Conservation (phyloP, 2,113 vertebrate genomes). For the Clarias gariepinus region DNA sequence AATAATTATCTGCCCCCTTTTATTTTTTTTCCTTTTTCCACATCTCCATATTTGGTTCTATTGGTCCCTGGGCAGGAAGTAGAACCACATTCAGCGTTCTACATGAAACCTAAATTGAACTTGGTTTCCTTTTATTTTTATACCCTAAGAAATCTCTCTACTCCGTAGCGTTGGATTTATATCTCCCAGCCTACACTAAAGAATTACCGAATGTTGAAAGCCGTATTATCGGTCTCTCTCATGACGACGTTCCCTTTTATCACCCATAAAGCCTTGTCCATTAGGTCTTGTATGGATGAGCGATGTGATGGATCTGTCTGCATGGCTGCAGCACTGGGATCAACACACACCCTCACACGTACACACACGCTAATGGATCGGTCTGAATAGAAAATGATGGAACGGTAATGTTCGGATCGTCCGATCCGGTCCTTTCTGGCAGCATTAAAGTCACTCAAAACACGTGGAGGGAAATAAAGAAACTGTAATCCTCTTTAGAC, state of each 20-base stretch:
- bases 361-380: constrained; percentile 8
- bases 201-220: not conserved
- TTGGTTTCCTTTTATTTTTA: not conserved
- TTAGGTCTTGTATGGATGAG: constrained; percentile 21
- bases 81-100: not conserved
- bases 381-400: not conserved
- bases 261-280: constrained; percentile 1
- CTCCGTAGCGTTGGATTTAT: not conserved
- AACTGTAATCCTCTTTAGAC: not conserved
- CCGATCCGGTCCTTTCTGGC: not conserved
- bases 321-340: not conserved
- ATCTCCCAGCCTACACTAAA: not conserved
- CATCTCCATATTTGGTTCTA: not conserved
- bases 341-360: not conserved
- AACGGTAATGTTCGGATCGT: not conserved
- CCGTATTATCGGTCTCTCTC: not conserved
- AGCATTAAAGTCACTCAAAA: not conserved
- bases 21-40: not conserved
- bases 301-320: not conserved
- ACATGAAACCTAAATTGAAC: not conserved
- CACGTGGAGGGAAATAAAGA: not conserved
- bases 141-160: not conserved
- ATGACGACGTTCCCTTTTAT: not conserved
- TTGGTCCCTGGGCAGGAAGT: not conserved
- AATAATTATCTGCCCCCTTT: not conserved